A percentile compares a stretch with the other conserved stretches of the same genome.
These are phyloP conservation scores for Odontothrips loti DNA, from an alignment of 2,888 invertebrate species.

Conservation along the genomic window DNA sequence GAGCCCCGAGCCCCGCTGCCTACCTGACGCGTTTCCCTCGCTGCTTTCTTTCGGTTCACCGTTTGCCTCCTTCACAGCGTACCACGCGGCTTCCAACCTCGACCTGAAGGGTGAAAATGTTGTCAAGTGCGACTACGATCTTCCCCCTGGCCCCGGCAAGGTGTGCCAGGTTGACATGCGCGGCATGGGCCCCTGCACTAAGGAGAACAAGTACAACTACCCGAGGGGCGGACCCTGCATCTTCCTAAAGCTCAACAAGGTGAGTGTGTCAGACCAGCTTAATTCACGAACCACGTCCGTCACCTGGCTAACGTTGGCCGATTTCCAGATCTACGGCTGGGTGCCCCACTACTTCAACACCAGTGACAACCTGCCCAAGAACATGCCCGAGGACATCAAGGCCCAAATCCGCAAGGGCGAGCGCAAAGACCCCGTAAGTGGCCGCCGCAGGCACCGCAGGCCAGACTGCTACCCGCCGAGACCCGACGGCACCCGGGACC, in stretches of 20 bases:
- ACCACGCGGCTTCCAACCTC: conserved; percentile 44
- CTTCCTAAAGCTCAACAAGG: conserved; percentile 94
- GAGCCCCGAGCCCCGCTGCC: not conserved
- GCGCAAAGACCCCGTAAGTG: conserved; percentile 13
- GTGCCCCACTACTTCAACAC: conserved; percentile 60
- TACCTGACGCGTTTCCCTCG: not conserved
- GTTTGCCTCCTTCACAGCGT: conserved; percentile 43
- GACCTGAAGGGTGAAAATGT: conserved; percentile 52
- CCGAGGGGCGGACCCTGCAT: conserved; percentile 86
- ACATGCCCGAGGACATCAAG: conserved; percentile 58
- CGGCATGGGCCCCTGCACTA: conserved; percentile 71
- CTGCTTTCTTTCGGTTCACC: not conserved
- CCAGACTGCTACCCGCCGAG: too few relatives aligned
- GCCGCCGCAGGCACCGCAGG: not conserved
- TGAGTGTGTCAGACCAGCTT: too few relatives aligned
- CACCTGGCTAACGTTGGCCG: not conserved
- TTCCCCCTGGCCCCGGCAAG: conserved; percentile 59
- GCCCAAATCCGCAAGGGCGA: not conserved
- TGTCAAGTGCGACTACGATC: conserved; percentile 62
- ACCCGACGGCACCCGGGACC: too few relatives aligned
- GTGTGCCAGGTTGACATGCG: conserved; percentile 77
- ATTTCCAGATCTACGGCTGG: conserved; percentile 68
- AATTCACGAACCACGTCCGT: not conserved
- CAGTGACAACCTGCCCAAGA: conserved; percentile 51
- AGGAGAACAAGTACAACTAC: conserved; percentile 78